Conservation (phyloP, 2,888 invertebrate species). For the Chrysolina americana region DNA sequence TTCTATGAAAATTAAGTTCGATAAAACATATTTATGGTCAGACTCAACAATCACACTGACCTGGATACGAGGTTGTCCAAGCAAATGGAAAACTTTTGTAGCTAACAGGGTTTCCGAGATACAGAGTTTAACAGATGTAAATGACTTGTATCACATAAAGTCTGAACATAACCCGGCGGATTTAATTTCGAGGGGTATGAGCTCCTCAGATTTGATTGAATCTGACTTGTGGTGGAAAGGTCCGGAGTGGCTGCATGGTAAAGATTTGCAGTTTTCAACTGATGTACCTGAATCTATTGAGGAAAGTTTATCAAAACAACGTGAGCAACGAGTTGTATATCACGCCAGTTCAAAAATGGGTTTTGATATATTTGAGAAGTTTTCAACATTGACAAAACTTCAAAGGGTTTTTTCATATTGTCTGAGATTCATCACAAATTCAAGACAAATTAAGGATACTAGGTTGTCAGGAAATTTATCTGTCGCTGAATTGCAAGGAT, state of each 20-base stretch:
- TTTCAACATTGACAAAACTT: neutral
- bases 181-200: conserved; percentile 23
- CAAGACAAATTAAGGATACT: neutral
- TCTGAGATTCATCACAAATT: neutral
- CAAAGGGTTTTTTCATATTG: neutral
- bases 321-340: neutral
- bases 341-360: neutral
- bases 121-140: neutral
- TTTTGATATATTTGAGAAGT: conserved; percentile 6
- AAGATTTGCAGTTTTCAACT: neutral
- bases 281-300: conserved; percentile 11
- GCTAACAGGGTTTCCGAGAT: conserved; percentile 30
- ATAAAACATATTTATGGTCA: conserved; percentile 25
- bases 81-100: conserved; percentile 33
- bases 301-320: neutral
- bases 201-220: neutral
- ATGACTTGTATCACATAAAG: conserved; percentile 18
- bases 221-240: conserved; percentile 19
- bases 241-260: neutral
- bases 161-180: conserved; percentile 25
- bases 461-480: neutral
- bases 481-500: neutral
- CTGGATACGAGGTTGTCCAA: conserved; percentile 30
- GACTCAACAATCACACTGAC: conserved; percentile 38
- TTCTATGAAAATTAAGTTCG: conserved; percentile 10